These are phyloP conservation scores for Catagonus wagneri DNA, from an alignment of 2,113 vertebrate genomes.

Conservation along the genomic window DNA sequence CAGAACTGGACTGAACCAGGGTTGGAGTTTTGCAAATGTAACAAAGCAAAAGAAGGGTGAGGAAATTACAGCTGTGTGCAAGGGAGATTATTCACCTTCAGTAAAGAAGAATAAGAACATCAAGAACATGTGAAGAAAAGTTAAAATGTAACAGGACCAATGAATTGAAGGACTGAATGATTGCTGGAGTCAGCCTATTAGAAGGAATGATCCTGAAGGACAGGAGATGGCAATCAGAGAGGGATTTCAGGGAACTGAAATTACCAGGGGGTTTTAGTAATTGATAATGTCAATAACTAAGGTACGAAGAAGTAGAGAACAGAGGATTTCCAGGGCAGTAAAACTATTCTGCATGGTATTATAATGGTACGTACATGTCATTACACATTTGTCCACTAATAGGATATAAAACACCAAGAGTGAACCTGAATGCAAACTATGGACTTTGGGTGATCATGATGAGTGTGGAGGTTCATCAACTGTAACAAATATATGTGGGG, in stretches of 20 bases:
- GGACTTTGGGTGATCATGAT: neutral
- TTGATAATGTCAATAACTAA: neutral
- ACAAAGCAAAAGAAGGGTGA: neutral
- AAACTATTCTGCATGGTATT: neutral
- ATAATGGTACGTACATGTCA: neutral
- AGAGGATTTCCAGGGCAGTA: neutral
- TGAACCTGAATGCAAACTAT: neutral
- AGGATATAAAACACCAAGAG: neutral
- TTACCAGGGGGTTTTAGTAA: neutral
- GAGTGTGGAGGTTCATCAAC: neutral
- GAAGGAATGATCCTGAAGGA: neutral
- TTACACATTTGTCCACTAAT: neutral
- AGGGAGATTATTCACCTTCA: neutral
- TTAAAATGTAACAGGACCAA: neutral
- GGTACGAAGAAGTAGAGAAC: neutral
- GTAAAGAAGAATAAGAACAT: neutral
- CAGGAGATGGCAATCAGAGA: neutral
- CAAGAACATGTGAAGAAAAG: neutral
- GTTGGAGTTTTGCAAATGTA: neutral
- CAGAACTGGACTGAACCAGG: neutral
- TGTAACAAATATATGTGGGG: neutral
- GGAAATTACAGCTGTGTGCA: neutral
- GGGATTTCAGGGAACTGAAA: neutral
- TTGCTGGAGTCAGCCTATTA: neutral
- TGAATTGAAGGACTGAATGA: neutral